Conservation (phyloP, 2,797 vertebrate species). For the Acanthurus leucopareius region DNA sequence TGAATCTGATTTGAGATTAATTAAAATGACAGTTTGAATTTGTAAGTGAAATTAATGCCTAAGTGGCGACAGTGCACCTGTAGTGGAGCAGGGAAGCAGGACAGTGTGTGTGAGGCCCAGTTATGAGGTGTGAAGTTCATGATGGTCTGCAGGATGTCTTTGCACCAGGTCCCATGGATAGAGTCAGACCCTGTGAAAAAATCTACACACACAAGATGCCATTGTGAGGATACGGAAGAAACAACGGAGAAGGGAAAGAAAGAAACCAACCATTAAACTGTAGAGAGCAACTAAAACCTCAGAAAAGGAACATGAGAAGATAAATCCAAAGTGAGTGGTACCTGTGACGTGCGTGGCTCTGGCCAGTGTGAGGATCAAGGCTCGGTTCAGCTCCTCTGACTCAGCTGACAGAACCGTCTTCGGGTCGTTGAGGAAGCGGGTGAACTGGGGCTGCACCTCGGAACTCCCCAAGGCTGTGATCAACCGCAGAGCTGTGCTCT, state of each 20-base stretch:
- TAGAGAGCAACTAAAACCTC: rapidly evolving
- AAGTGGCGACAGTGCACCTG: conserved; percentile 82
- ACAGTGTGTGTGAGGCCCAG: conserved; percentile 98
- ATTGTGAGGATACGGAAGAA: background rate
- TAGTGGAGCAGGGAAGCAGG: conserved; percentile 97
- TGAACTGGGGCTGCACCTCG: conserved; percentile 97
- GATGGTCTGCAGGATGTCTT: conserved; percentile 98
- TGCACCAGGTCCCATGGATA: conserved; percentile 99
- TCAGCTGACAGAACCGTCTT: conserved; percentile 97
- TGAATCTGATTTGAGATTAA: background rate
- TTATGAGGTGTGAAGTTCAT: conserved; percentile 99
- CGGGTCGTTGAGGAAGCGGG: conserved; percentile 96
- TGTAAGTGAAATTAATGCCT: background rate
- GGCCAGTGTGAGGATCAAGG: conserved; percentile 96
- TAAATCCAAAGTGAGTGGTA: conserved; percentile 52
- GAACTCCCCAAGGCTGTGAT: conserved; percentile 98
- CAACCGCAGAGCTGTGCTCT: conserved; percentile 95
- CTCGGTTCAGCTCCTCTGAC: conserved; percentile 97
- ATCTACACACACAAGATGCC: conserved; percentile 81
- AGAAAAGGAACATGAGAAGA: background rate
- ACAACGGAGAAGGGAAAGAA: background rate
- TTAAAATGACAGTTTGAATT: background rate
- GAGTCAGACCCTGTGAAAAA: conserved; percentile 99
- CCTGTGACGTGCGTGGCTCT: conserved; percentile 98
- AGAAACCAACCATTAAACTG: background rate